These are phyloP conservation scores for Mya arenaria DNA, from an alignment of 1,140 invertebrate species.

Conservation along the genomic window DNA sequence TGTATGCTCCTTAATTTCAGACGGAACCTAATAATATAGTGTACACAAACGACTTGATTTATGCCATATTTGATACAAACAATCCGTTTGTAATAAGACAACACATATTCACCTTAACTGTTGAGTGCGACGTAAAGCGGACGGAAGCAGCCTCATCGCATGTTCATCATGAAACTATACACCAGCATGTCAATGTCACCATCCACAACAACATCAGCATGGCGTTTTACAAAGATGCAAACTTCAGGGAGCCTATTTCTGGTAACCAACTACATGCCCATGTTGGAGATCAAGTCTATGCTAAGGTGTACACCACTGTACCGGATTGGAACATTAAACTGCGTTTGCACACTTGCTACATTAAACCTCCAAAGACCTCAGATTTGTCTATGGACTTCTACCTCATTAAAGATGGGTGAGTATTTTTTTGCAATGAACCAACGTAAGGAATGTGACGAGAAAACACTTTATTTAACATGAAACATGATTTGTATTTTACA, in stretches of 20 bases:
- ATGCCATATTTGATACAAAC: constrained; percentile 21
- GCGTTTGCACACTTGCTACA: constrained; percentile 21
- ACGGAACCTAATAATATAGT: not conserved
- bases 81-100: constrained; percentile 24
- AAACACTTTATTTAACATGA: too few species aligned
- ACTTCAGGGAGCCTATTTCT: not conserved
- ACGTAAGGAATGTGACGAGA: too few species aligned
- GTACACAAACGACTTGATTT: constrained; percentile 11
- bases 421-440: too few species aligned
- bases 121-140: constrained; percentile 30
- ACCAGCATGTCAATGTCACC: not conserved
- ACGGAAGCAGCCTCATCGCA: constrained; percentile 19
- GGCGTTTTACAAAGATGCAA: constrained; percentile 19
- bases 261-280: constrained; percentile 21
- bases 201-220: constrained; percentile 13
- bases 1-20: not conserved
- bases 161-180: not conserved
- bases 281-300: constrained; percentile 20
- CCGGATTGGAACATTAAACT: constrained; percentile 17
- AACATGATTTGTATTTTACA: too few species aligned
- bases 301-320: constrained; percentile 2
- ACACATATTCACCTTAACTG: constrained; percentile 15
- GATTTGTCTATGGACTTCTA: not conserved
- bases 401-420: constrained; percentile 28
- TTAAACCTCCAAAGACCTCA: not conserved